Conservation (phyloP, 2,888 invertebrate species). For the Calliopum simillimum region DNA sequence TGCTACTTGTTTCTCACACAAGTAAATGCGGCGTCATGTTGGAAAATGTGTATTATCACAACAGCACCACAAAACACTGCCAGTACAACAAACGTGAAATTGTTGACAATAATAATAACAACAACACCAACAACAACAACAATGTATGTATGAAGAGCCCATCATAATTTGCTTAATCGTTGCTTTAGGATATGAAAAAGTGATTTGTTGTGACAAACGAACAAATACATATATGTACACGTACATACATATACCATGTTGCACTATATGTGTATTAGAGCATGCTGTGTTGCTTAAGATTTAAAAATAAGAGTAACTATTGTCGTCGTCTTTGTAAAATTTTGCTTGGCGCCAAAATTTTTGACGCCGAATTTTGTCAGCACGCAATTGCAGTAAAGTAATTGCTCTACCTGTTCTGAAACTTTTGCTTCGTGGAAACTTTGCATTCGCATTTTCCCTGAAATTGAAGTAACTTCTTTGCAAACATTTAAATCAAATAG, state of each 20-base stretch:
- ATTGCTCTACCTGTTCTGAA: too few relatives aligned
- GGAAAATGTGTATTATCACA: neutral
- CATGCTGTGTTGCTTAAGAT: too few relatives aligned
- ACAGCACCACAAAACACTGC: neutral
- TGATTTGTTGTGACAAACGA: conserved; percentile 21
- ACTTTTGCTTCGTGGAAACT: too few relatives aligned
- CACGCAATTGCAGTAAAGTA: too few relatives aligned
- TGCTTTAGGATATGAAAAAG: conserved; percentile 39
- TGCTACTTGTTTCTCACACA: neutral
- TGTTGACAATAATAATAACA: neutral
- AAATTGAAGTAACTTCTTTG: neutral
- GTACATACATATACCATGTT: too few relatives aligned
- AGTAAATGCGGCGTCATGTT: neutral
- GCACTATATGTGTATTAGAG: too few relatives aligned
- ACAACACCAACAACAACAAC: conserved; percentile 13
- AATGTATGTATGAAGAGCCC: conserved; percentile 32
- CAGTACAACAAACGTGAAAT: neutral
- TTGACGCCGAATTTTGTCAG: too few relatives aligned
- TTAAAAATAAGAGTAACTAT: too few relatives aligned
- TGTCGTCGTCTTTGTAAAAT: too few relatives aligned
- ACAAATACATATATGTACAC: too few relatives aligned
- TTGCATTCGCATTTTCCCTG: too few relatives aligned
- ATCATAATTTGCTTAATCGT: conserved; percentile 42
- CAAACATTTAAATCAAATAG: conserved; percentile 1
- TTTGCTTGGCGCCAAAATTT: too few relatives aligned